Evolutionary conservation across 2,888 invertebrate species (phyloP).

Genomic region (Drosophila lacicola): DNA sequence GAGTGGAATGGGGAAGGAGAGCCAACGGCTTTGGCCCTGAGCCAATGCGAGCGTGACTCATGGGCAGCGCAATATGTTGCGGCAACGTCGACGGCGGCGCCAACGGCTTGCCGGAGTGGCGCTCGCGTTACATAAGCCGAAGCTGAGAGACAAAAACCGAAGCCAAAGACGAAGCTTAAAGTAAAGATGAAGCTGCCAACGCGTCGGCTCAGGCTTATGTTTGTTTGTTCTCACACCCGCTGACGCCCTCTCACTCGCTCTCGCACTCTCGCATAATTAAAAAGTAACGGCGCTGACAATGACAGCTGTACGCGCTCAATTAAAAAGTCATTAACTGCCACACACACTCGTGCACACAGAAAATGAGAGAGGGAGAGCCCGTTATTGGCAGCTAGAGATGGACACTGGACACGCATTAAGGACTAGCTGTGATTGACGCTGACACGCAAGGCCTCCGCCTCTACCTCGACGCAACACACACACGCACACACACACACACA

Average conservation of each 20-base stretch:
- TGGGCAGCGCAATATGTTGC: slow-evolving; percentile 34
- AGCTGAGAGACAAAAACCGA: slow-evolving; percentile 10
- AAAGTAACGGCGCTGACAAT: slow-evolving; percentile 74
- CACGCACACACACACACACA: slow-evolving; percentile 11
- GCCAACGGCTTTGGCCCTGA: slow-evolving; percentile 44
- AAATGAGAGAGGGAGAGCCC: slow-evolving; percentile 17
- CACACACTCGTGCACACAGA: slow-evolving; percentile 29
- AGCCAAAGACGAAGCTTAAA: slow-evolving; percentile 35
- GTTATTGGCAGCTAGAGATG: slow-evolving; percentile 9
- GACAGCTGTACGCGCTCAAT: slow-evolving; percentile 78
- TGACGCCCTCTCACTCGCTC: slow-evolving; percentile 10
- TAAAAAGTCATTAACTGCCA: slow-evolving; percentile 78
- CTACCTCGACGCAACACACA: slow-evolving; percentile 11
- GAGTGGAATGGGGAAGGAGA: not conserved
- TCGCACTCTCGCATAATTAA: slow-evolving; percentile 57
- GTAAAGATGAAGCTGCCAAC: slow-evolving; percentile 17
- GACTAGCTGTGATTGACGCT: slow-evolving; percentile 71
- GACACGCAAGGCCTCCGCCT: slow-evolving; percentile 60
- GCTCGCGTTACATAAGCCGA: slow-evolving; percentile 70
- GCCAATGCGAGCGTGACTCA: slow-evolving; percentile 49
- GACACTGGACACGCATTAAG: slow-evolving; percentile 52
- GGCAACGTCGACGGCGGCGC: slow-evolving; percentile 51
- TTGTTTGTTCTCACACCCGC: slow-evolving; percentile 37
- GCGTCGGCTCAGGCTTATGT: slow-evolving; percentile 43
- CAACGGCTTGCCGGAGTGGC: slow-evolving; percentile 57